These are phyloP conservation scores for Contarinia nasturtii DNA, from an alignment of 1,140 invertebrate genomes.

Conservation along the genomic window DNA sequence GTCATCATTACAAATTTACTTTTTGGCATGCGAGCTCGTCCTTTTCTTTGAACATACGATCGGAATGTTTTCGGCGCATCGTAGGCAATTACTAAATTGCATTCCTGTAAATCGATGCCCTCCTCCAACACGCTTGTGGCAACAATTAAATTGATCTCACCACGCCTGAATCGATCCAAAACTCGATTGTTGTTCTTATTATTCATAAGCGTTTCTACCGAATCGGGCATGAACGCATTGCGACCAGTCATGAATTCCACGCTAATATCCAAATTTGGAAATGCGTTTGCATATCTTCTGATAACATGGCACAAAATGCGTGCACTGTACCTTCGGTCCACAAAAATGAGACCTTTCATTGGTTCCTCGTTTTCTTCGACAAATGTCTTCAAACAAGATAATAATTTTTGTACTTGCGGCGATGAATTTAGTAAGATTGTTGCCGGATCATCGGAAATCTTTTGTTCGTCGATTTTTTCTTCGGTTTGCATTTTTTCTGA, in stretches of 20 bases:
- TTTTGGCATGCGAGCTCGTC: slow-evolving; percentile 27
- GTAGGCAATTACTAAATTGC: slow-evolving; percentile 57
- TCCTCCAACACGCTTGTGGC: slow-evolving; percentile 69
- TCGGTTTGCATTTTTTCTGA: slow-evolving; percentile 23
- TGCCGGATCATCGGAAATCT: no score
- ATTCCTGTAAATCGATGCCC: slow-evolving; percentile 64
- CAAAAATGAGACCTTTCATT: slow-evolving; percentile 68
- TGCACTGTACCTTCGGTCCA: slow-evolving; percentile 53
- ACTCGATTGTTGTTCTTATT: slow-evolving; percentile 30
- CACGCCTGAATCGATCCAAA: slow-evolving; percentile 27
- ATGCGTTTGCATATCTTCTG: slow-evolving; percentile 26
- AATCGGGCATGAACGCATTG: slow-evolving; percentile 7
- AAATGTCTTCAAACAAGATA: slow-evolving; percentile 31
- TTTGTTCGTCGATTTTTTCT: background rate
- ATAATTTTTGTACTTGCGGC: slow-evolving; percentile 22
- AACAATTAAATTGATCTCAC: slow-evolving; percentile 52
- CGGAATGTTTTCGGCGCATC: slow-evolving; percentile 52
- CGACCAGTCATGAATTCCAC: slow-evolving; percentile 56
- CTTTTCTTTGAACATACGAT: slow-evolving; percentile 73
- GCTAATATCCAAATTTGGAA: slow-evolving; percentile 28
- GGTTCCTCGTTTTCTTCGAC: slow-evolving; percentile 18
- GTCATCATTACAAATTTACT: slow-evolving; percentile 21
- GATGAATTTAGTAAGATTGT: no score
- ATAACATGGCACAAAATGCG: slow-evolving; percentile 59
- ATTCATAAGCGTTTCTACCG: slow-evolving; percentile 12